phyloP scores from a whole-genome alignment of 2,113 vertebrate species.

The Pitta sordida region DNA sequence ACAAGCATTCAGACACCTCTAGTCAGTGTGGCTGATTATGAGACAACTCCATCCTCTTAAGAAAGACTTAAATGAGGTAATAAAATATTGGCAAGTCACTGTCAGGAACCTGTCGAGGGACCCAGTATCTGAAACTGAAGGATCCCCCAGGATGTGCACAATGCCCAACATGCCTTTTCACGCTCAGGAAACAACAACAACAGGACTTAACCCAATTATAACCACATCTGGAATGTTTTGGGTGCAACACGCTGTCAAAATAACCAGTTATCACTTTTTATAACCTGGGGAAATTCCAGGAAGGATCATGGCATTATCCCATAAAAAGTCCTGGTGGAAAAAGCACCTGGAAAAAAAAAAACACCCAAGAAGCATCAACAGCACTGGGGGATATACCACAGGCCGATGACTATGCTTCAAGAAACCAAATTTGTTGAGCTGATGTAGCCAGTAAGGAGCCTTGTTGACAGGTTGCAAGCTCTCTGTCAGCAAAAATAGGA shows the following conservation, averaged over 20 bases:
- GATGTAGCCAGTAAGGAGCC: neutral
- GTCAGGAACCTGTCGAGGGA: neutral
- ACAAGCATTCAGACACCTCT: neutral
- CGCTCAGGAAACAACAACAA: neutral
- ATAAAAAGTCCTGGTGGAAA: neutral
- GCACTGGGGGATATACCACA: neutral
- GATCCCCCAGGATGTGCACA: fast-evolving
- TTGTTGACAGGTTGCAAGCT: neutral
- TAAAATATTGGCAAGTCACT: neutral
- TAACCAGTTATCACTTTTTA: neutral
- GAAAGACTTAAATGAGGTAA: neutral
- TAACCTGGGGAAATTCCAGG: neutral
- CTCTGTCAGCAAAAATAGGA: neutral
- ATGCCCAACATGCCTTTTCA: neutral
- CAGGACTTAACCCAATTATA: neutral
- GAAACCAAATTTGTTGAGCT: neutral
- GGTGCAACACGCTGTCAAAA: neutral
- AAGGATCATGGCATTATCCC: neutral
- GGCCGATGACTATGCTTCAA: neutral
- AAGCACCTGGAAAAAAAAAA: neutral
- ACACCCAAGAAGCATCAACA: neutral
- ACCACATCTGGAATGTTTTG: neutral
- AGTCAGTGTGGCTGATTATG: neutral
- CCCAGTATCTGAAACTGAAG: neutral
- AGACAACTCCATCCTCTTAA: neutral